phyloP scores from a whole-genome alignment of 2,888 invertebrate genomes.

The Abscondita cerata region DNA sequence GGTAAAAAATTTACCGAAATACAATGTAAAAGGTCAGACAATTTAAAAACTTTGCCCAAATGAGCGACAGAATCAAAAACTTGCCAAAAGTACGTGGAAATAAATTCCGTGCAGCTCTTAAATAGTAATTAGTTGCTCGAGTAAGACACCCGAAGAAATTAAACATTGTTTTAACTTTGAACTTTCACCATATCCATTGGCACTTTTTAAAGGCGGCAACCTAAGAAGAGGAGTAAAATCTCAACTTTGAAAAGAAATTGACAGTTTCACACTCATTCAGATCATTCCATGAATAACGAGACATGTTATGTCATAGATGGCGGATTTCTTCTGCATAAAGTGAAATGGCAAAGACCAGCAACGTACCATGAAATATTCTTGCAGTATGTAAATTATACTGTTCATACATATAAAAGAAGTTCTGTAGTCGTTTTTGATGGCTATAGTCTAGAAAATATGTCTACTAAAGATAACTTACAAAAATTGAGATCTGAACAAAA shows the following conservation, averaged over 20 bases:
- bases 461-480: too few species aligned
- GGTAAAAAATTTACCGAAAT: constrained; percentile 2
- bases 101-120: background rate
- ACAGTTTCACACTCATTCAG: background rate
- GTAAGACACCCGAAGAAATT: background rate
- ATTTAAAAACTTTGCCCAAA: background rate
- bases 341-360: too few species aligned
- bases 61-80: background rate
- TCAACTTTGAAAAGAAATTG: background rate
- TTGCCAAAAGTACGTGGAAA: background rate
- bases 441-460: too few species aligned
- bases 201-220: background rate
- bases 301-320: too few species aligned
- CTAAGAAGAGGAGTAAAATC: background rate
- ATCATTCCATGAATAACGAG: background rate
- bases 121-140: constrained; percentile 7
- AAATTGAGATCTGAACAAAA: background rate
- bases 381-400: too few species aligned
- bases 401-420: too few species aligned
- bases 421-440: too few species aligned
- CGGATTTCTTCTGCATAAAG: too few species aligned
- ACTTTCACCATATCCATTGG: constrained; percentile 4
- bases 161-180: constrained; percentile 1
- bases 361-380: too few species aligned
- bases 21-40: background rate